A percentile compares a stretch with the other conserved stretches of the same genome.
phyloP scores from a whole-genome alignment of 92 coral and sea anemone genomes.

The Galaxea fascicularis region DNA sequence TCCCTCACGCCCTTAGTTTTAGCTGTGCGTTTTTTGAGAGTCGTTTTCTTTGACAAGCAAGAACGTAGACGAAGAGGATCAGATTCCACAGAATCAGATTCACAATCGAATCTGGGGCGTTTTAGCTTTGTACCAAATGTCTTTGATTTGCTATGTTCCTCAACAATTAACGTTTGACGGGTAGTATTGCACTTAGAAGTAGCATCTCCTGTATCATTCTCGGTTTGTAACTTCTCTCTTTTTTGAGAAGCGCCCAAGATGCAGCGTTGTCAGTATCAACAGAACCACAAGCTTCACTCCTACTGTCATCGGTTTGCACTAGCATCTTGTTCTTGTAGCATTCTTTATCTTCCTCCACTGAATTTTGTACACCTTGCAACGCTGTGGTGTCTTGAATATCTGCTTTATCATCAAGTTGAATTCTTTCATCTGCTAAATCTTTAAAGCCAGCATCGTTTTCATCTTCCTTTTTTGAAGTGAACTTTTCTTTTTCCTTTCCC shows the following conservation, averaged over 20 bases:
- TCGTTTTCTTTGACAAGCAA: background rate
- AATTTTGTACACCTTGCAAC: background rate
- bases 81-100: background rate
- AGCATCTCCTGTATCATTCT: background rate
- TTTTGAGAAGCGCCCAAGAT: background rate
- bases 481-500: background rate
- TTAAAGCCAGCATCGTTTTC: background rate
- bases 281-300: background rate
- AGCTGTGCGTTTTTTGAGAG: slow-evolving; percentile 5
- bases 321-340: background rate
- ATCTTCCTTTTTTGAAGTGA: background rate
- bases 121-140: background rate
- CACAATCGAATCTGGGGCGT: slow-evolving; percentile 21
- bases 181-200: background rate
- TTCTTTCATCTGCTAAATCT: background rate
- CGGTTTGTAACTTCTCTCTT: background rate
- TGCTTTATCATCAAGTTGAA: background rate
- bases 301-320: background rate
- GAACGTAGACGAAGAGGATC: background rate
- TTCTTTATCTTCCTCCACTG: background rate
- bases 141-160: background rate
- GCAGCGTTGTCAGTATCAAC: background rate
- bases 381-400: background rate
- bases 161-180: background rate
- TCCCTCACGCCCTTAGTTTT: background rate